These are phyloP conservation scores for Rhea pennata DNA, from an alignment of 2,113 vertebrate species.

Conservation along the genomic window DNA sequence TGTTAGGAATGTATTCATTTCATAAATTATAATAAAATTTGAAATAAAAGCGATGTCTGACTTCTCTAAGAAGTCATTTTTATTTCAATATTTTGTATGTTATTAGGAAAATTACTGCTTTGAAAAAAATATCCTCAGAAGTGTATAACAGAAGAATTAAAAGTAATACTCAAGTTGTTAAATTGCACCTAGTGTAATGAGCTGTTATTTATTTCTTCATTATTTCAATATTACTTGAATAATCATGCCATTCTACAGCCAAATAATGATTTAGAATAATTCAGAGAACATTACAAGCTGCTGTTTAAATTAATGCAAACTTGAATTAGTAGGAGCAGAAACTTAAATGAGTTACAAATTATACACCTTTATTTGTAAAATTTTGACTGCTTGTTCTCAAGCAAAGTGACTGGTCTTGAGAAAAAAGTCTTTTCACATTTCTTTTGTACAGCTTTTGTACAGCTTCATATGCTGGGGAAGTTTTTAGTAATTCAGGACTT, in stretches of 20 bases:
- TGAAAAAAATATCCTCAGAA: background rate
- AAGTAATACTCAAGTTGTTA: background rate
- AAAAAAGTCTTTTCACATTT: background rate
- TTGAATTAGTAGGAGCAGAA: background rate
- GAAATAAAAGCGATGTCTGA: background rate
- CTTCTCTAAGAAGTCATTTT: background rate
- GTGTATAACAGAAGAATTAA: background rate
- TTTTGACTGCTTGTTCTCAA: background rate
- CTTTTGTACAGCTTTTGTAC: background rate
- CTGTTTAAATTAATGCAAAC: background rate
- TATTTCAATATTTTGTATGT: background rate
- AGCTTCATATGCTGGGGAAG: background rate
- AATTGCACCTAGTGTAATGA: background rate
- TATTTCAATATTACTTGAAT: background rate
- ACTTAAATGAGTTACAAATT: background rate
- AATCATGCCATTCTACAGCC: background rate
- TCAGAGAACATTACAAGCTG: background rate
- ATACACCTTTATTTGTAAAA: background rate
- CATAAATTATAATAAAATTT: background rate
- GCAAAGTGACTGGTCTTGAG: background rate
- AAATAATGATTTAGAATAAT: background rate
- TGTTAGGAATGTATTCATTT: background rate
- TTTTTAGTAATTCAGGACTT: background rate
- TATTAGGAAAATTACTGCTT: background rate
- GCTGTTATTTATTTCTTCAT: background rate